Evolutionary conservation across 2,888 invertebrate species (phyloP), one percentile per base, ranked within the genome.

Genomic region (Penaeus monodon): DNA sequence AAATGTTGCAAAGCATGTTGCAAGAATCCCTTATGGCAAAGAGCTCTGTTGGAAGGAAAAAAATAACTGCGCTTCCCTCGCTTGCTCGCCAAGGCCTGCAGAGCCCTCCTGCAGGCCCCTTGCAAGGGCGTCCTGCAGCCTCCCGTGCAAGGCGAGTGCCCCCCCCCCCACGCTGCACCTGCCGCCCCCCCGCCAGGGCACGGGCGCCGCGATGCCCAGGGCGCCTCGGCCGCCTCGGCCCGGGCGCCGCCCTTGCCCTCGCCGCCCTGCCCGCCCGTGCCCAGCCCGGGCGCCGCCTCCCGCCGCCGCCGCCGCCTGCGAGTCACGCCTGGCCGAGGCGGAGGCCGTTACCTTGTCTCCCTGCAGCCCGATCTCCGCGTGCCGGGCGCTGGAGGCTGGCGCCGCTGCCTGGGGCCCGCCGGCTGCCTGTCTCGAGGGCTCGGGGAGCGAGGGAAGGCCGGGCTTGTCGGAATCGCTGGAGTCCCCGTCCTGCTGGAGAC

Each of bases 401-500:
- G 65, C 78, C 78, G 49, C 70, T n/a, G 65, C 79, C 74, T 83
- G 79, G 38, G 68, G 33, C 68, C 83, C 79, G 77, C 83, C 78
- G 27, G 82, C 70, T 49, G 63, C 79, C n/a, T 83, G 82, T 78
- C 83, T 83, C 57, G 73, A 70, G 78, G 64, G 22, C 6, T 87
- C 79, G 38, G 86, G 79, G 79, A 57, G 64, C 20, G 78, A 79
- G 38, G 79, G 80, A 70, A 78, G 68, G 57, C 66, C 64, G 57
- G 63, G 68, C 57, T 86, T 88, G 33, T 88, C 88, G 57, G 85
- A 80, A 86, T 88, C 85, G 74, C 82, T 76, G 33, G 83, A 63
- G 86, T 88, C 88, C 81, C 88, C 88, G 83, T 88, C 88, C 70
- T 83, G 73, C 38, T 80, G 88, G 86, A 83, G 88, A 88, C 88